These are phyloP conservation scores for Gerosis bhagava DNA, from an alignment of 2,888 invertebrate species.

Conservation along the genomic window DNA sequence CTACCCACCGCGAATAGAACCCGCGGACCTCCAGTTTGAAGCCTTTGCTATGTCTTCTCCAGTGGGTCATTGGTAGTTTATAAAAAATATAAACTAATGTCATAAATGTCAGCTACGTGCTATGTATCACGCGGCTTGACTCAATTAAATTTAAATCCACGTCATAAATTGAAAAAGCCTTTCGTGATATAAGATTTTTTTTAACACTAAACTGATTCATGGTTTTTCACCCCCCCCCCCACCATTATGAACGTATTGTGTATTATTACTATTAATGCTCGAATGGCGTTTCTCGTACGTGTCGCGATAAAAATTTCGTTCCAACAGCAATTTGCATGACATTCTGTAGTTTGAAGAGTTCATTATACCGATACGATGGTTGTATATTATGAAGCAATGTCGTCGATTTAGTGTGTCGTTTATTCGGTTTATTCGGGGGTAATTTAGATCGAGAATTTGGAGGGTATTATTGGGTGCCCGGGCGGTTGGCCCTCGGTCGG, in stretches of 20 bases:
- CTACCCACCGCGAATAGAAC: too few species aligned
- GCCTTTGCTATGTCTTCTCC: too few species aligned
- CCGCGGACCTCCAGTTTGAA: too few species aligned
- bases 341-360: constrained; percentile 25
- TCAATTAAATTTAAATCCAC: too few species aligned
- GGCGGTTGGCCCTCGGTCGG: background rate
- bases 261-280: constrained; percentile 20
- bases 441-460: constrained; percentile 9
- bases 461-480: constrained; percentile 3
- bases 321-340: constrained; percentile 21
- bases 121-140: too few species aligned
- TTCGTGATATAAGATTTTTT: constrained; percentile 7
- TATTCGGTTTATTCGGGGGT: constrained; percentile 3
- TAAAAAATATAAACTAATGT: too few species aligned
- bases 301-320: constrained; percentile 26
- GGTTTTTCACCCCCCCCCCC: constrained; percentile 7
- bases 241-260: too few species aligned
- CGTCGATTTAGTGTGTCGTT: constrained; percentile 20
- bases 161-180: constrained; percentile 6
- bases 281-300: constrained; percentile 24
- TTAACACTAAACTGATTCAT: constrained; percentile 10
- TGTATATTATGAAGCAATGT: constrained; percentile 22
- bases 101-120: too few species aligned
- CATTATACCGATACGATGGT: constrained; percentile 20
- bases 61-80: too few species aligned